Evolutionary conservation across 2,113 vertebrate species (phyloP).

Genomic region (Neotragus moschatus): DNA sequence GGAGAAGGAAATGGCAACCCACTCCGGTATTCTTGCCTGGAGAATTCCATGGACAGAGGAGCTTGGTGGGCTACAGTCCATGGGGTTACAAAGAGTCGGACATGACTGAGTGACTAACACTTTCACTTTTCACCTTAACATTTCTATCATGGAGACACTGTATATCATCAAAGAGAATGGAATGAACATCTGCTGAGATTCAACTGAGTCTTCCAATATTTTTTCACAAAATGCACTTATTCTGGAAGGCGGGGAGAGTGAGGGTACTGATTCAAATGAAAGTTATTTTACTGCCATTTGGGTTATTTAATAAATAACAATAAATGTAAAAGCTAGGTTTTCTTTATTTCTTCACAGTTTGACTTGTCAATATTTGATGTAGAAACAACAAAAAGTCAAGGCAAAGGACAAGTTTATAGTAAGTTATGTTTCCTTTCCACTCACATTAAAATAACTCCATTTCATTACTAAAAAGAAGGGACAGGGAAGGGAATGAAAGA

Average conservation of each 20-base stretch:
- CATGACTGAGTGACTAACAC: neutral
- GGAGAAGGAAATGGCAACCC: neutral
- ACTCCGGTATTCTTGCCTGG: neutral
- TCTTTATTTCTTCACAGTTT: neutral
- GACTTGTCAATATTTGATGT: neutral
- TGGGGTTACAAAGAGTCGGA: neutral
- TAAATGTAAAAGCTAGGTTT: neutral
- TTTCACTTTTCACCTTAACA: neutral
- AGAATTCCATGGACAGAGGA: neutral
- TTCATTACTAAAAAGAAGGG: neutral
- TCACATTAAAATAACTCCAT: neutral
- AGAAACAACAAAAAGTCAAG: neutral
- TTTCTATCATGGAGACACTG: neutral
- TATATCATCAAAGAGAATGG: neutral
- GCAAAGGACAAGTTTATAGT: neutral
- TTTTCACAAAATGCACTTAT: neutral
- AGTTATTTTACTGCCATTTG: neutral
- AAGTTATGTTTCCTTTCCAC: neutral
- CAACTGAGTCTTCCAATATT: neutral
- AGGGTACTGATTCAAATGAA: neutral
- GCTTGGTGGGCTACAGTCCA: accelerated
- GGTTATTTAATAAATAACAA: neutral
- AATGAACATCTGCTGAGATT: neutral
- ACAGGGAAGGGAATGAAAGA: neutral
- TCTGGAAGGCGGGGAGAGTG: neutral